phyloP scores from a whole-genome alignment of 2,888 invertebrate species.

The Cabera pusaria region DNA sequence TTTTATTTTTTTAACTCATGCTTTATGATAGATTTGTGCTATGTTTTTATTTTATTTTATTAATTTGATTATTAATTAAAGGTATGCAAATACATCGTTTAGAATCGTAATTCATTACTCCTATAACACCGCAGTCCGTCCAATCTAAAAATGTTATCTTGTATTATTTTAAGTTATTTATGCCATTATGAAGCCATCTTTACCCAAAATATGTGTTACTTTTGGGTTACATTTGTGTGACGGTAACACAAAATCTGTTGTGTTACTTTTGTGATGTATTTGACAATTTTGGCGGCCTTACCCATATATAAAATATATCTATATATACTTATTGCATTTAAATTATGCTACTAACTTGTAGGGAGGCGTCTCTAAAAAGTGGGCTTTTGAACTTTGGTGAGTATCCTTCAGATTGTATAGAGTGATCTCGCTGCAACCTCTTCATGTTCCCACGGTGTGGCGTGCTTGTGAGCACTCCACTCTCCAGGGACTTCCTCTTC shows the following conservation, averaged over 20 bases:
- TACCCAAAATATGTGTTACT: too few species aligned
- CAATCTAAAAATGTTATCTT: not conserved
- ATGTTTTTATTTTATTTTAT: not conserved
- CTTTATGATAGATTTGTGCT: too few species aligned
- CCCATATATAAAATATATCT: not conserved
- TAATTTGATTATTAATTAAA: not conserved
- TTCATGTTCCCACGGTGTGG: slow-evolving; percentile 52
- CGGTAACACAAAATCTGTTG: too few species aligned
- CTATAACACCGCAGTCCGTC: not conserved
- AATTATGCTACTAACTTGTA: slow-evolving; percentile 59
- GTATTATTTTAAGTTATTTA: not conserved
- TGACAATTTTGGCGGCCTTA: too few species aligned
- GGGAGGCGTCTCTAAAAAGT: slow-evolving; percentile 73
- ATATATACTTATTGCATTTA: too few species aligned
- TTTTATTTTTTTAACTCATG: too few species aligned
- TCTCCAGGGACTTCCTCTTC: slow-evolving; percentile 69
- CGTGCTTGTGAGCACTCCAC: slow-evolving; percentile 55
- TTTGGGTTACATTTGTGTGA: too few species aligned
- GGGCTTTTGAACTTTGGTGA: slow-evolving; percentile 72
- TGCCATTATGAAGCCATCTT: too few species aligned
- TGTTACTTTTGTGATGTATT: too few species aligned
- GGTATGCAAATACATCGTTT: not conserved
- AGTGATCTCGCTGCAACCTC: slow-evolving; percentile 69
- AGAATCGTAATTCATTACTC: too few species aligned
- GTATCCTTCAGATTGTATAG: slow-evolving; percentile 75